Evolutionary conservation across 2,888 invertebrate species (phyloP).

Genomic region (Strigamia maritima): DNA sequence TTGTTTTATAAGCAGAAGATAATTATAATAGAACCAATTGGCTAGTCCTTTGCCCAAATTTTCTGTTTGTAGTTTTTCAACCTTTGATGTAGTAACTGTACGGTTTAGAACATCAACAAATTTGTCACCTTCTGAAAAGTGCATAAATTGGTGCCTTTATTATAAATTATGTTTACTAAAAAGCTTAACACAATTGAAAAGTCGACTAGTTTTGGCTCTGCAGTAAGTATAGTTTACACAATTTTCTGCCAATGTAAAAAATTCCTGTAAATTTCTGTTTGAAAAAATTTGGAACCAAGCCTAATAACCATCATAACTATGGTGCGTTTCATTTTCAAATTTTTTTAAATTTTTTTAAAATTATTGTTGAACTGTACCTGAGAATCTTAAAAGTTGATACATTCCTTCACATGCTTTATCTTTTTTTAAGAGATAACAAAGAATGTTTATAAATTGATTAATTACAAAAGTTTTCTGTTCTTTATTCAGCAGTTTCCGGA

Average conservation of each 20-base stretch:
- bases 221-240: too few relatives aligned
- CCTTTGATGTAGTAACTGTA: background rate
- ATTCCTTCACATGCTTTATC: background rate
- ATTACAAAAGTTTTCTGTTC: background rate
- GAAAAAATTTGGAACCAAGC: too few relatives aligned
- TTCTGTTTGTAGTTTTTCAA: background rate
- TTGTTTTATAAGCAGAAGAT: background rate
- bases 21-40: background rate
- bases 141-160: too few relatives aligned
- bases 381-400: background rate
- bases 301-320: too few relatives aligned
- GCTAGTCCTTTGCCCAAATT: background rate
- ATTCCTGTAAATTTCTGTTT: too few relatives aligned
- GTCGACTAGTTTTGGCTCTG: too few relatives aligned
- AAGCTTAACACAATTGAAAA: too few relatives aligned
- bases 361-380: background rate
- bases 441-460: background rate
- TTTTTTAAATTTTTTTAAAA: too few relatives aligned
- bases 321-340: too few relatives aligned
- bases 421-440: background rate
- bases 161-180: too few relatives aligned
- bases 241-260: too few relatives aligned
- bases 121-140: background rate
- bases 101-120: background rate
- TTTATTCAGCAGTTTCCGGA: background rate